A percentile compares a stretch with the other conserved stretches of the same genome.
Evolutionary conservation across 2,888 invertebrate genomes (phyloP).

Genomic region (Nipponacmea schrenckii): DNA sequence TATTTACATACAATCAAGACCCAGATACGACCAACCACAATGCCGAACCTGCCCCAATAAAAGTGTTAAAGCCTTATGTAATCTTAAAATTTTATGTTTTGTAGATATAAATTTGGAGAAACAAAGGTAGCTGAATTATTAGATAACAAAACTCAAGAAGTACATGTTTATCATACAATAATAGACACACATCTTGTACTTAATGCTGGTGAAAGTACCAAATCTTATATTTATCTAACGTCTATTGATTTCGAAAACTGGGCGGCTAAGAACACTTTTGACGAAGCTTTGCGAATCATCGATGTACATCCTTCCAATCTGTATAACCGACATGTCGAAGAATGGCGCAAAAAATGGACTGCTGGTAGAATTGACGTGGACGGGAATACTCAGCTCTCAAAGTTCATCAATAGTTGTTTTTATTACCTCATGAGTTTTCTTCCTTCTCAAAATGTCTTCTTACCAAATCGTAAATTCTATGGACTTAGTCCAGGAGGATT

Average conservation of each 20-base stretch:
- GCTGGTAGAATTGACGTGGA: slow-evolving; percentile 26
- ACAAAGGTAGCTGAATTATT: not conserved
- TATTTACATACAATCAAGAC: too few relatives aligned
- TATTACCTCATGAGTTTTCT: slow-evolving; percentile 47
- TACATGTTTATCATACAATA: not conserved
- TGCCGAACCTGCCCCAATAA: too few relatives aligned
- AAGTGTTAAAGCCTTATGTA: too few relatives aligned
- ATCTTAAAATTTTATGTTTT: too few relatives aligned
- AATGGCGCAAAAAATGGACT: not conserved
- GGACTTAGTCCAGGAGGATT: slow-evolving; percentile 32
- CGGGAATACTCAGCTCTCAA: slow-evolving; percentile 36
- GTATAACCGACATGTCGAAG: not conserved
- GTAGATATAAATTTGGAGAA: not conserved
- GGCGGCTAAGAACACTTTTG: slow-evolving; percentile 11
- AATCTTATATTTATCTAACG: slow-evolving; percentile 18
- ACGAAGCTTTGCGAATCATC: not conserved
- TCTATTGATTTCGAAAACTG: slow-evolving; percentile 20
- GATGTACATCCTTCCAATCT: slow-evolving; percentile 21
- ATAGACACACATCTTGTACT: not conserved
- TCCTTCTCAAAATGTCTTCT: slow-evolving; percentile 33
- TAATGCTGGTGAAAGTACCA: not conserved
- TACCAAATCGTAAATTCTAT: slow-evolving; percentile 23
- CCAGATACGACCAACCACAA: too few relatives aligned
- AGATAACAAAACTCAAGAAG: not conserved
- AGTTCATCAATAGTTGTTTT: slow-evolving; percentile 38